These are phyloP conservation scores for Tragopan temminckii DNA, from an alignment of 2,797 vertebrate species.

Conservation along the genomic window DNA sequence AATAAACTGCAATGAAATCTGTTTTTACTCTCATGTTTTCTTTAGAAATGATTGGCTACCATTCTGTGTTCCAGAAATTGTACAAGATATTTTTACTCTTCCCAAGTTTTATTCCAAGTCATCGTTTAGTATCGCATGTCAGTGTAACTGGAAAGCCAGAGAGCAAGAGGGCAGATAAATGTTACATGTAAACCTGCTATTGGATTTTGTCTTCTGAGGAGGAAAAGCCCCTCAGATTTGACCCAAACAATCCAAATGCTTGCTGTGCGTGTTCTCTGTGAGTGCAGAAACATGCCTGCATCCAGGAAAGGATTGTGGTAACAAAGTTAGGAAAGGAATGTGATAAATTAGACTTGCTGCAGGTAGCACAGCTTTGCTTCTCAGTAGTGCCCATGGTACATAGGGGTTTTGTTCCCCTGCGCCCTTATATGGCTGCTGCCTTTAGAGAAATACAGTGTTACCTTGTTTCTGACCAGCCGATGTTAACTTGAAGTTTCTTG, in stretches of 20 bases:
- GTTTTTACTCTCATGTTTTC: neutral
- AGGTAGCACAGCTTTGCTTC: neutral
- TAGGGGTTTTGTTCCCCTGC: neutral
- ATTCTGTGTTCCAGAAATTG: constrained; percentile 1
- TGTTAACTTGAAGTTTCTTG: neutral
- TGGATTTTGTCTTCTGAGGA: neutral
- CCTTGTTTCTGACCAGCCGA: neutral
- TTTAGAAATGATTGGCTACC: neutral
- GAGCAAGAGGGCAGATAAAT: neutral
- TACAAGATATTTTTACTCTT: neutral
- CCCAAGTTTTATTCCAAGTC: constrained; percentile 1
- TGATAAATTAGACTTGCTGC: neutral
- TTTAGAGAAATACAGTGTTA: neutral
- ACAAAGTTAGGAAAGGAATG: neutral
- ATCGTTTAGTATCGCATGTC: neutral
- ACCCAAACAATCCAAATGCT: neutral
- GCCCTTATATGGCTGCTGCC: neutral
- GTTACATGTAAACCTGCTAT: neutral
- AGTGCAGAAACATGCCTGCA: neutral
- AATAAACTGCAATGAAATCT: neutral
- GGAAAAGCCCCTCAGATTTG: neutral
- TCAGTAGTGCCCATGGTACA: neutral
- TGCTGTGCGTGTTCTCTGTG: neutral
- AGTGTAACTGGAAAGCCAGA: neutral
- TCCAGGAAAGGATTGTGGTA: neutral